Base-by-base conservation (phyloP, 1,140 invertebrate genomes). In the Brachionus plicatilis region DNA sequence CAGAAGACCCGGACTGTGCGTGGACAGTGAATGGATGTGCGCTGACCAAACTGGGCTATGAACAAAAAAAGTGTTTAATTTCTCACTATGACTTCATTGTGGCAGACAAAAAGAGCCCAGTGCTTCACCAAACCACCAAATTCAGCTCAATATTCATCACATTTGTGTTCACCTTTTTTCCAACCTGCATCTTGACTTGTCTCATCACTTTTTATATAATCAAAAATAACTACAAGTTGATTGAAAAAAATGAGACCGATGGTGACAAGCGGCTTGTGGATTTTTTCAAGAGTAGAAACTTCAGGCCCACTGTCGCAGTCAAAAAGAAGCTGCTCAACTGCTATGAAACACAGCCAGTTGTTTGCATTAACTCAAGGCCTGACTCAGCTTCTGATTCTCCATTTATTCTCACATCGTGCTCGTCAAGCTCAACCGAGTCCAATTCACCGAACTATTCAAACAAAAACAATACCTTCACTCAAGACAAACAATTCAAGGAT, bases 381-480 rank as follows among this genome's bases (percentile, higher is more conserved):
- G 72, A 53, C 7, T 72, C 68, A 11, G 9, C 68, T 17, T 47
- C 72, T 12, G 24, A 76, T 24, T 76, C 72, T 24, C 72, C 41
- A 12, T 76, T 76, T 27, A 50, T 53, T 27, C 24, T 50, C 12
- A 76, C 72, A 12, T 47, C 72, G 12, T 76, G 43, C 9, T 75
- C 33, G 6, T 75, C 70, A 43, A 7, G 20, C 1, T 47, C 41
- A 5, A 50, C 72, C 29, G 17, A 76, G 11, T 76, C 72, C 24
- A 76, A 76, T 76, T 76, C 72, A 24, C 72, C 72, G 43, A 76
- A 76, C 47, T 72, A 43, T 43, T 43, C 41, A 20, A 43, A 72
- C 17, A 43, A 72, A 9, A 72, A 43, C 17, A 41, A 72, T 17
- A 4, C 33, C 41, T 72, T 20, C 41, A 17, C 37, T 11, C 41